Percentiles rank a stretch among this genome's conserved stretches.
Conservation (phyloP, 2,797 vertebrate species). For the Notolepis coatsorum region DNA sequence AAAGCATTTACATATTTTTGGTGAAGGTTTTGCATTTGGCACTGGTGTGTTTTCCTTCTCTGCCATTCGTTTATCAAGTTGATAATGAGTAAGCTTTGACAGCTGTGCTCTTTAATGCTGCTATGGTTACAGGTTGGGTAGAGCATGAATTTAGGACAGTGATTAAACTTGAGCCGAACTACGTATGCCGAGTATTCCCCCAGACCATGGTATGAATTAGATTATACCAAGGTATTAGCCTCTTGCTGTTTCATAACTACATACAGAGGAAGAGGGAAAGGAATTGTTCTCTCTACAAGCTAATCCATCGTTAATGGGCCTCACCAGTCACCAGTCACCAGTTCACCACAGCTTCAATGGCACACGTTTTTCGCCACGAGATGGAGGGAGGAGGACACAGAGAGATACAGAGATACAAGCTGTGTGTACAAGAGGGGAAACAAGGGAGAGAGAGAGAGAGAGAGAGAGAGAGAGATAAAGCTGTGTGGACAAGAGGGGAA, state of each 20-base stretch:
- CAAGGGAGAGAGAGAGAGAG: not conserved
- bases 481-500: not conserved
- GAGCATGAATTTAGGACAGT: no score
- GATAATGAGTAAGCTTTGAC: no score
- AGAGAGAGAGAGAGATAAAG: not conserved
- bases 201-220: constrained; percentile 26
- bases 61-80: no score
- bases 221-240: constrained; percentile 32
- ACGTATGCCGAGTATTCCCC: no score
- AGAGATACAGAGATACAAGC: not conserved
- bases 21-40: no score
- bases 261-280: constrained; percentile 35
- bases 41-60: no score
- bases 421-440: not conserved
- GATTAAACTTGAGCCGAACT: no score
- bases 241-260: constrained; percentile 45
- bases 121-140: no score
- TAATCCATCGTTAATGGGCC: constrained; percentile 63
- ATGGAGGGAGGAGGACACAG: not conserved
- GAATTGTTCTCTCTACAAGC: constrained; percentile 33
- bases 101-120: no score
- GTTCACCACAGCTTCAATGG: constrained; percentile 43
- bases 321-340: constrained; percentile 33
- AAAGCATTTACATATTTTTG: no score
- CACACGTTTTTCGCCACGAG: constrained; percentile 35